A percentile compares a stretch with the other conserved stretches of the same genome.
These are phyloP conservation scores for Danio aesculapii DNA, from an alignment of 2,797 vertebrate species.

Conservation along the genomic window DNA sequence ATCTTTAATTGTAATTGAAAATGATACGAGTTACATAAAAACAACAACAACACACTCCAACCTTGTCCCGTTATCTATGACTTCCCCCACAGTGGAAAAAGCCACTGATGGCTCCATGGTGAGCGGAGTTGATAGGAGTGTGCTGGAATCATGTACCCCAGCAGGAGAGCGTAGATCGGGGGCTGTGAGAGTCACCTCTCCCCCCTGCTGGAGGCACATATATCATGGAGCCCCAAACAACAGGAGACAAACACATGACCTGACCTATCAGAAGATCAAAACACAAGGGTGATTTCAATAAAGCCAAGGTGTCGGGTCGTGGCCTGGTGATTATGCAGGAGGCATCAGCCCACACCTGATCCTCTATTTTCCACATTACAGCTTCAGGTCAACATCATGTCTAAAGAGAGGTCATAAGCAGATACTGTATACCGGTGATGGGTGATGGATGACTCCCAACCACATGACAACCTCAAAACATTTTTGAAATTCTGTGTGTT, in stretches of 20 bases:
- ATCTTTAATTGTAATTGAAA: background rate
- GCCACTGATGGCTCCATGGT: slow-evolving; percentile 16
- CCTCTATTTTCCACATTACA: background rate
- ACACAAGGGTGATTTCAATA: background rate
- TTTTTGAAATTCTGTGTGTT: no score
- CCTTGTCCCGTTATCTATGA: background rate
- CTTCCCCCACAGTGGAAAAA: slow-evolving; percentile 12
- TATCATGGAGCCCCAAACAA: slow-evolving; percentile 7
- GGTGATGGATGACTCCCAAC: no score
- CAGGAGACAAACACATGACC: slow-evolving; percentile 18
- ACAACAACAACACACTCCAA: background rate
- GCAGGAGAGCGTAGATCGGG: slow-evolving; percentile 32
- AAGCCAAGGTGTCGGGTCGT: background rate
- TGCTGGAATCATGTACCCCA: slow-evolving; percentile 33
- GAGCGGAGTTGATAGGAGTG: slow-evolving; percentile 10
- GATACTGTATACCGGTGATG: no score
- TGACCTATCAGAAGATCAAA: slow-evolving; percentile 53
- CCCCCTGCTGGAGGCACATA: slow-evolving; percentile 15
- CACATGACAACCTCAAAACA: no score
- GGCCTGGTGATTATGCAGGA: background rate
- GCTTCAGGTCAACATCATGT: background rate
- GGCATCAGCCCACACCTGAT: background rate
- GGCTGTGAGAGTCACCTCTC: slow-evolving; percentile 37
- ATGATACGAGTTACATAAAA: background rate
- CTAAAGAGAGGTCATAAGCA: background rate